Conservation (phyloP, 2,113 vertebrate genomes). For the Chlorocebus sabaeus region DNA sequence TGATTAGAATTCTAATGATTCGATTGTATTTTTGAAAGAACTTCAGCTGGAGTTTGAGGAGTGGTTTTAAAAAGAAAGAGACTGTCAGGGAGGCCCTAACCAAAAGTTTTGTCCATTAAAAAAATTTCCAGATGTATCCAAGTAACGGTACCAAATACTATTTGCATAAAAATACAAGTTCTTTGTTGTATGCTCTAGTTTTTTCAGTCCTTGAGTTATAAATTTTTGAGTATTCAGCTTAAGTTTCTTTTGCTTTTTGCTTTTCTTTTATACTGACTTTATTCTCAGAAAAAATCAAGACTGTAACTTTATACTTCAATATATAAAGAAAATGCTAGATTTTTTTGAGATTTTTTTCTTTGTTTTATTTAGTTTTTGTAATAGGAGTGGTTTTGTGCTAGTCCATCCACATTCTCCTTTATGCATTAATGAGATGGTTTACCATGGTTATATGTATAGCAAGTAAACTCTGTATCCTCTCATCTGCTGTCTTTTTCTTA, state of each 20-base stretch:
- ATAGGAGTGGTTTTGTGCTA: not conserved
- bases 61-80: not conserved
- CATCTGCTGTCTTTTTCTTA: not conserved
- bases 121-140: not conserved
- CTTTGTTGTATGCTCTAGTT: not conserved
- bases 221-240: constrained; percentile 1
- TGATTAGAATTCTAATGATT: too few relatives aligned
- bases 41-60: not conserved
- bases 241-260: not conserved
- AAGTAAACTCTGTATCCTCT: not conserved
- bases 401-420: not conserved
- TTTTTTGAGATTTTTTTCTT: not conserved
- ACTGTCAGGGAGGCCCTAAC: not conserved
- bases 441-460: not conserved
- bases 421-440: not conserved
- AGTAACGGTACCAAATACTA: not conserved
- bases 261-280: not conserved
- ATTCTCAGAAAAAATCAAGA: not conserved
- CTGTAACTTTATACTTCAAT: not conserved
- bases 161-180: not conserved
- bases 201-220: constrained; percentile 36
- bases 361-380: constrained; percentile 16
- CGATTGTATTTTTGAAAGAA: not conserved
- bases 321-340: not conserved
- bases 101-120: constrained; percentile 24